Base-by-base conservation (phyloP, 2,888 invertebrate genomes). In the Acrocyrtus sp. region DNA sequence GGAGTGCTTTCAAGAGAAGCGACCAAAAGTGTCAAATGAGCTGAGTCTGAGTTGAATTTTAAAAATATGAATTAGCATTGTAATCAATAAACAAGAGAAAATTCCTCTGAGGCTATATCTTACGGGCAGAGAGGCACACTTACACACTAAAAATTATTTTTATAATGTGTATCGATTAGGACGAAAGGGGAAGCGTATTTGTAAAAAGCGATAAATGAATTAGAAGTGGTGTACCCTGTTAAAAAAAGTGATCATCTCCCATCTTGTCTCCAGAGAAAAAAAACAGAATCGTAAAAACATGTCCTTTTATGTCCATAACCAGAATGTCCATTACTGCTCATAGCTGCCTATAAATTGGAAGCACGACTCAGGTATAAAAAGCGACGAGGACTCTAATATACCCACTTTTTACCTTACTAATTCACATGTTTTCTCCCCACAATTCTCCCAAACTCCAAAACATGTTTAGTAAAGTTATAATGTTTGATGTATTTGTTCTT, bases 401-500 rank as follows among this genome's bases (percentile, higher is more conserved):
- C 54, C 43, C 53, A n/a, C n/a, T 51, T 43, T 63, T 51, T 43
- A 19, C 56, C 27, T 47, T 27, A 53, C 68, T 48, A 62, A 69
- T 62, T 72, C 63, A 63, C 63, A 51, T 63, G 58, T 70, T 70
- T 62, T 63, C 43, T n/a, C 50, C 39, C n/a, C 53, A 58, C 12
- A 34, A 34, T 12, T 34, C 12, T 34, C 5, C 5, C 34, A n/a
- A n/a, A n/a, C n/a, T n/a, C n/a, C n/a, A 34, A 8, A 34, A 34
- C 34, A 34, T 45, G 24, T 56, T 63, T 61, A 56, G 61, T 61
- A 61, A 34, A 69, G 57, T 57, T 56, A 57, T 56, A 53, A 69
- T 53, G 24, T 48, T 27, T 47, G 53, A 51, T 63, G 34, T 50
- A 72, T 63, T 63, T 72, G 51, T 51, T 60, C 58, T 26, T 47